Evolutionary conservation across 1,140 invertebrate species (phyloP).

Genomic region (Popillia japonica): DNA sequence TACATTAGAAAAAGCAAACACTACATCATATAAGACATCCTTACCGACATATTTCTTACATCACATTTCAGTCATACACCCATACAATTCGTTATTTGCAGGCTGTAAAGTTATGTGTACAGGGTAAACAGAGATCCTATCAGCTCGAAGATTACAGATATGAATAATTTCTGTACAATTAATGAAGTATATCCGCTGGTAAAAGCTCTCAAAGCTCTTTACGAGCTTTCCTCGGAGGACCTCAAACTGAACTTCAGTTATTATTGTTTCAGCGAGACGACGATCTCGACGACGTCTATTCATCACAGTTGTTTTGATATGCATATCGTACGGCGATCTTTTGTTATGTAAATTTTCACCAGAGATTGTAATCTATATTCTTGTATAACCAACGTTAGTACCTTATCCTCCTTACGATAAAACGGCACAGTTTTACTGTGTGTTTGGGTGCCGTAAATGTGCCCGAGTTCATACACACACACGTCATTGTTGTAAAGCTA

Average conservation of each 20-base stretch:
- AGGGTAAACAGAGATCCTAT: constrained; percentile 57
- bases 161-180: constrained; percentile 60
- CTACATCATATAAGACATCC: background rate
- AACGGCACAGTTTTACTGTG: constrained; percentile 11
- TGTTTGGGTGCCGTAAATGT: background rate
- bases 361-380: constrained; percentile 54
- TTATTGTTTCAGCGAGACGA: constrained; percentile 58
- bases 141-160: constrained; percentile 59
- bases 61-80: background rate
- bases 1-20: background rate
- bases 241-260: constrained; percentile 47
- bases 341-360: constrained; percentile 55
- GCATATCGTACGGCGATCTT: constrained; percentile 53
- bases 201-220: constrained; percentile 57
- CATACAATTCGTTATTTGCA: constrained; percentile 29
- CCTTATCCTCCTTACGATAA: constrained; percentile 25
- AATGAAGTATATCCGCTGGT: constrained; percentile 56
- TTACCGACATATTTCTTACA: background rate
- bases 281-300: constrained; percentile 52
- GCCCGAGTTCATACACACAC: background rate
- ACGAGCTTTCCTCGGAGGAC: constrained; percentile 48
- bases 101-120: constrained; percentile 44
- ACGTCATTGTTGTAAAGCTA: background rate
- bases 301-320: constrained; percentile 54
- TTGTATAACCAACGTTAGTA: constrained; percentile 33